Evolutionary conservation across 2,888 invertebrate species (phyloP), one percentile per base, ranked within the genome.

Genomic region (Mimumesa dahlbomi): DNA sequence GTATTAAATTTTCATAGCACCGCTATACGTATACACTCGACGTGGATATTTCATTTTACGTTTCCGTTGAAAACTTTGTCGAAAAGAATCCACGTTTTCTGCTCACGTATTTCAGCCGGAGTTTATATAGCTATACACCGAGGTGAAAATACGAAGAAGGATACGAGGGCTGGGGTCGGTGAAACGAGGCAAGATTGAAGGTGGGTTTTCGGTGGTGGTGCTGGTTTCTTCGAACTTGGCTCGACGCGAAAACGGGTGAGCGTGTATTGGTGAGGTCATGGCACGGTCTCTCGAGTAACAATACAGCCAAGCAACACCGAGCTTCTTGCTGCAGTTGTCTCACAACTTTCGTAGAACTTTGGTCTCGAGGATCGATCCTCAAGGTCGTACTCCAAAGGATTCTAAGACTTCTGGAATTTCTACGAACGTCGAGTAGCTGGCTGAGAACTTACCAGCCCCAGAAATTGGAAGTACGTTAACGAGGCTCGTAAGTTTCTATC

Each of bases 331-430:
- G 45, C 62, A 66, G 48, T 74, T 72, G 71, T 74, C 67, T 64
- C 70, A 43, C 63, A 77, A 79, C 72, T 76, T 79, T 79, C 73
- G 43, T 52, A 25, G 42, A 78, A 78, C 71, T 73, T 73, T 38
- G 57, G 64, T 49, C 66, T 52, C 53, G 59, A 14, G 68, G 46
- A 66, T 76, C 78, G 72, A 58, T 36, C 54, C 43, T 56, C 66
- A 78, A 78, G 72, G 77, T 73, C 77, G 73, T 46, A 54, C 46
- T 50, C 43, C 50, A 14, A 18, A 48, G 56, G 45, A 53, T 73
- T 61, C 61, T 56, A 49, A 53, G 56, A 63, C 57, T 57, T 29
- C 21, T 36, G 48, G 61, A 67, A 71, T 73, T 63, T 64, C 66
- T 43, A 40, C 36, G 63, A 45, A 58, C 6, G 18, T 22, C 36